phyloP scores from a whole-genome alignment of 2,113 vertebrate species.

The Sarotherodon lohbergeri region DNA sequence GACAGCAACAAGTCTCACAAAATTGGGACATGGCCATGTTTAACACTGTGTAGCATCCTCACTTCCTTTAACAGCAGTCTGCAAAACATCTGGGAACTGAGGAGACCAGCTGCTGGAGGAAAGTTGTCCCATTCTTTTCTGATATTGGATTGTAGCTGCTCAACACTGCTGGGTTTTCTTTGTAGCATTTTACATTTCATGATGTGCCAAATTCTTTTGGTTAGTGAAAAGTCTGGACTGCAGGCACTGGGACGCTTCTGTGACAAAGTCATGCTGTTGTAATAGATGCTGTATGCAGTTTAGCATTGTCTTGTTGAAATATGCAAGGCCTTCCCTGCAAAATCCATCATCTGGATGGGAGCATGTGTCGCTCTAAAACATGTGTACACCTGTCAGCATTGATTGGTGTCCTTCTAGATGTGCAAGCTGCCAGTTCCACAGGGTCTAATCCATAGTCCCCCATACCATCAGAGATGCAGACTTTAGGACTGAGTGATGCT shows the following conservation, averaged over 20 bases:
- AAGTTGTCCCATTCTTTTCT: neutral
- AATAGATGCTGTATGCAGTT: neutral
- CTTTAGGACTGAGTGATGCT: neutral
- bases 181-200: neutral
- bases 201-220: neutral
- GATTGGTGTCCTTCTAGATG: neutral
- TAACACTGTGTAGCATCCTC: neutral
- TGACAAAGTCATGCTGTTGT: rapidly evolving
- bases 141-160: neutral
- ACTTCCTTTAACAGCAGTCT: neutral
- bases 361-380: neutral
- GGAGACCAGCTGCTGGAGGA: neutral
- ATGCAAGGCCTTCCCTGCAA: neutral
- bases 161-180: neutral
- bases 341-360: rapidly evolving
- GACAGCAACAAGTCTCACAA: neutral
- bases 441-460: neutral
- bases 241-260: rapidly evolving
- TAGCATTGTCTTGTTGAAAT: neutral
- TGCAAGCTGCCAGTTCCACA: neutral
- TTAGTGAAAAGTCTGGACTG: neutral
- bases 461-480: neutral
- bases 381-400: neutral
- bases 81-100: neutral
- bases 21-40: neutral